phyloP scores from a whole-genome alignment of 2,888 invertebrate genomes.

The Folsomia candida region DNA sequence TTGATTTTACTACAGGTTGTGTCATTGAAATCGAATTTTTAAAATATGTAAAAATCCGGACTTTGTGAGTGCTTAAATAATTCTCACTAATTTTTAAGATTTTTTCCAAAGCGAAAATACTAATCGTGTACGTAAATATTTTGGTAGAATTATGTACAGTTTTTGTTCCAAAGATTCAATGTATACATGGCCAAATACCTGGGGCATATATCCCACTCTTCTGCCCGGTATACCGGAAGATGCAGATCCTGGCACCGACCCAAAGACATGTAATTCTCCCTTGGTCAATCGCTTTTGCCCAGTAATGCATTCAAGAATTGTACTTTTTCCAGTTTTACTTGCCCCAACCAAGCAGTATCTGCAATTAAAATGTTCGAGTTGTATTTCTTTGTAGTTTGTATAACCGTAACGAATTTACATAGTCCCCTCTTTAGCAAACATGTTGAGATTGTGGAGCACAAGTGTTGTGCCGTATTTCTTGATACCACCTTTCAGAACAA shows the following conservation, averaged over 20 bases:
- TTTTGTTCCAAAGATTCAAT: too few relatives aligned
- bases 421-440: conserved; percentile 36
- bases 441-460: conserved; percentile 37
- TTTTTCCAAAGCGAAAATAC: too few relatives aligned
- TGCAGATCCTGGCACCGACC: conserved; percentile 53
- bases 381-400: background rate
- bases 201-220: conserved; percentile 57
- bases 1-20: too few relatives aligned
- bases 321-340: conserved; percentile 74
- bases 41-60: too few relatives aligned
- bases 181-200: too few relatives aligned
- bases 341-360: conserved; percentile 93
- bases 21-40: too few relatives aligned
- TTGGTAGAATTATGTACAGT: too few relatives aligned
- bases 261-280: conserved; percentile 54
- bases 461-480: conserved; percentile 31
- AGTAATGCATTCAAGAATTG: conserved; percentile 52
- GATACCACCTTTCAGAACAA: conserved; percentile 25
- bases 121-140: too few relatives aligned
- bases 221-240: conserved; percentile 55
- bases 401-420: conserved; percentile 24
- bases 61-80: too few relatives aligned
- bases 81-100: too few relatives aligned
- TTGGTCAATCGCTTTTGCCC: conserved; percentile 53
- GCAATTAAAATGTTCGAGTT: conserved; percentile 48